Evolutionary conservation across 2,113 vertebrate genomes (phyloP).

Genomic region (Protomyctophum bolini): DNA sequence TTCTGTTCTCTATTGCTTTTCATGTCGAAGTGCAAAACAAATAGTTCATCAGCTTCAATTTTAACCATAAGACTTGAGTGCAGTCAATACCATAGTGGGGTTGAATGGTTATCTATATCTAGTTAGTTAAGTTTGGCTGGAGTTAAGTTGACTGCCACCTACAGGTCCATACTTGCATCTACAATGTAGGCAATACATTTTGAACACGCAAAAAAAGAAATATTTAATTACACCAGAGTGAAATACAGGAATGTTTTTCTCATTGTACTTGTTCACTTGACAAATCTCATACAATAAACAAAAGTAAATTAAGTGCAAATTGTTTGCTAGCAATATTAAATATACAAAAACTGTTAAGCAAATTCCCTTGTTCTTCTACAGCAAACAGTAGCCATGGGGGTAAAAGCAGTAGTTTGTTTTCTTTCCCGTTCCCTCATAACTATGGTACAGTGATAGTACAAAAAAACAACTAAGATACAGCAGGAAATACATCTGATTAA

Average conservation of each 20-base stretch:
- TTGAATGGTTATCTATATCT: no score
- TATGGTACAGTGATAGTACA: slow-evolving; percentile 63
- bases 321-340: slow-evolving; percentile 78
- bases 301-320: slow-evolving; percentile 84
- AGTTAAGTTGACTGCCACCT: neutral
- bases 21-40: no score
- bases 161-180: neutral
- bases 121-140: no score
- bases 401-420: slow-evolving; percentile 71
- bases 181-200: neutral
- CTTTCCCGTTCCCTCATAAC: slow-evolving; percentile 63
- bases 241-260: slow-evolving; percentile 71
- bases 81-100: no score
- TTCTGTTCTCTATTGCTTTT: no score
- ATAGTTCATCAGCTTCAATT: no score
- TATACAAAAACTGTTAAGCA: slow-evolving; percentile 67
- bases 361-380: slow-evolving; percentile 79
- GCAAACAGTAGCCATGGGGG: slow-evolving; percentile 71
- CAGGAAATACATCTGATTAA: slow-evolving; percentile 59
- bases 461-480: slow-evolving; percentile 53
- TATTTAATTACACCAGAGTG: slow-evolving; percentile 72
- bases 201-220: slow-evolving; percentile 52
- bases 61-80: no score
- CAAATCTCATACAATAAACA: slow-evolving; percentile 75
- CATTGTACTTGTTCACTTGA: slow-evolving; percentile 70